Conservation (phyloP, 2,113 vertebrate species). For the Triplophysa tibetana region DNA sequence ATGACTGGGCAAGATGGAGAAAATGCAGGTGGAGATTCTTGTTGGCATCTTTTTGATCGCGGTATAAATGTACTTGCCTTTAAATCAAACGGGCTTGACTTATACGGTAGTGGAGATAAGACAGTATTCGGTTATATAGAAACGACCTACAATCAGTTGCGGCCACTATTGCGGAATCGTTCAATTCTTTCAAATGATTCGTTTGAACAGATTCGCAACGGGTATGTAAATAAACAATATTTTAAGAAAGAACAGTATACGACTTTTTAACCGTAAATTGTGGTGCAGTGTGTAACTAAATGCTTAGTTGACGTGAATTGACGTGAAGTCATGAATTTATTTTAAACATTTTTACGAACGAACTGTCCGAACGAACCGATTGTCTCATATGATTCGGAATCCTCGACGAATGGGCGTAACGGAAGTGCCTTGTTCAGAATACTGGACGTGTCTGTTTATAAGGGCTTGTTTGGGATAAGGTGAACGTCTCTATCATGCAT, state of each 20-base stretch:
- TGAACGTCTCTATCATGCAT: constrained; percentile 24
- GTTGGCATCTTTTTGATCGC: not conserved
- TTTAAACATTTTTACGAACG: not conserved
- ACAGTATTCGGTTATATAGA: not conserved
- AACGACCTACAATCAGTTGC: not conserved
- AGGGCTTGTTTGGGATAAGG: constrained; percentile 24
- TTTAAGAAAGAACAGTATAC: not conserved
- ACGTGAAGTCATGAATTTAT: not conserved
- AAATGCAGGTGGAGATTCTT: constrained; percentile 19
- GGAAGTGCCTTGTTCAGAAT: constrained; percentile 31
- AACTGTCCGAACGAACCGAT: not conserved
- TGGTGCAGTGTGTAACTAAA: not conserved
- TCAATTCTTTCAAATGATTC: not conserved
- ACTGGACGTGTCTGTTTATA: not conserved
- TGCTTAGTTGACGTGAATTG: not conserved
- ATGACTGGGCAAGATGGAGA: constrained; percentile 47
- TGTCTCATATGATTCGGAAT: not conserved
- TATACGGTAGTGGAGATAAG: not conserved
- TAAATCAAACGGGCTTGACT: not conserved
- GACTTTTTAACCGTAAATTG: too few relatives aligned
- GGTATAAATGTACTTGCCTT: not conserved
- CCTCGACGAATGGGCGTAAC: constrained; percentile 31
- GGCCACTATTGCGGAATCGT: not conserved
- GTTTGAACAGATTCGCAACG: not conserved
- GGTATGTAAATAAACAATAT: not conserved